phyloP scores from a whole-genome alignment of 92 coral and sea anemone species.

The Epizoanthus rinbou region DNA sequence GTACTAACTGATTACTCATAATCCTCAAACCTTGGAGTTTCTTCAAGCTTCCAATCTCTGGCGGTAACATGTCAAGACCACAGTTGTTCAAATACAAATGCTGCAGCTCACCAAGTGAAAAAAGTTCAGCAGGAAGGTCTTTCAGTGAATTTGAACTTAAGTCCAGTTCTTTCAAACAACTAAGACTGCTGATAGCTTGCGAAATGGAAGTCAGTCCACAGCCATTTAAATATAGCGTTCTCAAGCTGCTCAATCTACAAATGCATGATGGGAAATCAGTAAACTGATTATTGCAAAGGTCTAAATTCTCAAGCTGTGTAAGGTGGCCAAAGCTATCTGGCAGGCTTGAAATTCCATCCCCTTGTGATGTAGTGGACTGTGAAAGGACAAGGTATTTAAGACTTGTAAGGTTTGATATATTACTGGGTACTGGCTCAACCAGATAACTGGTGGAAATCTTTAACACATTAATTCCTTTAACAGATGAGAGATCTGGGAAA shows the following conservation, averaged over 20 bases:
- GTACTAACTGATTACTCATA: constrained; percentile 55
- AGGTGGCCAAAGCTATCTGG: constrained; percentile 65
- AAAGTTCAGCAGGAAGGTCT: constrained; percentile 65
- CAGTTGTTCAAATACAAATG: constrained; percentile 77
- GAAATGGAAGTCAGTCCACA: constrained; percentile 76
- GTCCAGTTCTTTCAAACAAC: constrained; percentile 65
- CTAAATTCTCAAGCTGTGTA: constrained; percentile 52
- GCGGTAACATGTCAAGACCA: constrained; percentile 55
- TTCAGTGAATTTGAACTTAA: constrained; percentile 68
- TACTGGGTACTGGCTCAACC: constrained; percentile 50
- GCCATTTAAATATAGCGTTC: constrained; percentile 73
- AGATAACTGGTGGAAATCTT: constrained; percentile 76
- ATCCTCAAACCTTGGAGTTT: constrained; percentile 74
- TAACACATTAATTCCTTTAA: constrained; percentile 65
- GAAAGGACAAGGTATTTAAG: constrained; percentile 65
- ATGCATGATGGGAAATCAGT: constrained; percentile 72
- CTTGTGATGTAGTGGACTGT: constrained; percentile 55
- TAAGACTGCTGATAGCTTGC: constrained; percentile 53
- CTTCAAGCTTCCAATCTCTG: constrained; percentile 68
- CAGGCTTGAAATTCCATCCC: constrained; percentile 54
- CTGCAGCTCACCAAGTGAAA: constrained; percentile 63
- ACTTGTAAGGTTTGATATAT: constrained; percentile 55
- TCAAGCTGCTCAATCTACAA: constrained; percentile 55
- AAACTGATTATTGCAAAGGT: constrained; percentile 76
- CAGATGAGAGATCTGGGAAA: constrained; percentile 60